Evolutionary conservation across 2,113 vertebrate genomes (phyloP).

Genomic region (Aphyosemion australe): DNA sequence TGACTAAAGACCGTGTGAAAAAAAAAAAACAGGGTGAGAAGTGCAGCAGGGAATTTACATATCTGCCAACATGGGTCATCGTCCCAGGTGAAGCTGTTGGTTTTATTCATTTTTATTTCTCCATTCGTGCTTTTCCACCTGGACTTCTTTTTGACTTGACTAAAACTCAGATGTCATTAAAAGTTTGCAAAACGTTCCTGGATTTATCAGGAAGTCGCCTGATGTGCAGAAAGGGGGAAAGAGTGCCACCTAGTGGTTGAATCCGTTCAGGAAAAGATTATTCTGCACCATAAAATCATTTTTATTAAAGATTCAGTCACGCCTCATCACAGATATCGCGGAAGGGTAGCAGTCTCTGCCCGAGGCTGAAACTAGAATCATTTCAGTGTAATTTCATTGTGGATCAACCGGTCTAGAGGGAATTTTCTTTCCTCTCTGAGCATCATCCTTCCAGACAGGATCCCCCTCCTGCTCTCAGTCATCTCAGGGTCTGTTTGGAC

Average conservation of each 20-base stretch:
- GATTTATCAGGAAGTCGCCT: constrained; percentile 38
- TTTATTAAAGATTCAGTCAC: too few species aligned
- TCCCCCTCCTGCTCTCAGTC: not conserved
- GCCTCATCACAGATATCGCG: too few species aligned
- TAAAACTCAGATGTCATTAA: constrained; percentile 47
- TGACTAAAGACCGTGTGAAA: constrained; percentile 27
- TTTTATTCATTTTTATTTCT: too few species aligned
- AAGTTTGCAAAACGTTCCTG: constrained; percentile 47
- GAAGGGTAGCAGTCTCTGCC: too few species aligned
- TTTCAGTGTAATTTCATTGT: not conserved
- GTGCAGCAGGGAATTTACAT: not conserved
- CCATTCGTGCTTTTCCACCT: not conserved
- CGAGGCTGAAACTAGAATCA: too few species aligned
- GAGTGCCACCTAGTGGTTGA: constrained; percentile 63
- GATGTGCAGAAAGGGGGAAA: constrained; percentile 1
- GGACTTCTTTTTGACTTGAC: constrained; percentile 20
- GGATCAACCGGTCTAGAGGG: not conserved
- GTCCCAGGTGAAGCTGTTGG: too few species aligned
- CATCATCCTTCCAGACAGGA: not conserved
- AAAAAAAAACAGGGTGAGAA: constrained; percentile 30
- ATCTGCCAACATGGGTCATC: too few species aligned
- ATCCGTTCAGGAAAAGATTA: too few species aligned
- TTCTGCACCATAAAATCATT: too few species aligned
- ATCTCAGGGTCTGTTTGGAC: constrained; percentile 8
- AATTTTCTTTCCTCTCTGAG: not conserved